Base-by-base conservation (phyloP, 2,797 vertebrate species). In the Petrocephalus sullivani region DNA sequence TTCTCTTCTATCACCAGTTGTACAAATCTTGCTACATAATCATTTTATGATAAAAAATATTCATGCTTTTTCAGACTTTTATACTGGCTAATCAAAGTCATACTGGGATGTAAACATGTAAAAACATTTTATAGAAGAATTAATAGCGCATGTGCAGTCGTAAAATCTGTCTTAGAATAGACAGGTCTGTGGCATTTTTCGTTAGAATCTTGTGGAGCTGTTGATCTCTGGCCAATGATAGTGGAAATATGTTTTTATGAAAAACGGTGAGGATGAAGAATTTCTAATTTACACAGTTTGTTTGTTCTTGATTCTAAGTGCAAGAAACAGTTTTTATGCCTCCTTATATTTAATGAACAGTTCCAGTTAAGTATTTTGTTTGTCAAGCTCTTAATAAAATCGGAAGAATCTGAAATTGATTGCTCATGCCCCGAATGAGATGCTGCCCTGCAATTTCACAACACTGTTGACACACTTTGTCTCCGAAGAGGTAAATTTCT, bases 401-500 rank as follows among this genome's bases (percentile, higher is more conserved):
- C 14, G 51, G 54, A 85, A 57, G 53, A 21, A 85, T 56, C 6
- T 85, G 51, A 56, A 57, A 54, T 56, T 56, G 75, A 82, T 82
- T 82, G 46, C 16, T 51, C 81, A 83, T 83, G 10, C 51, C 81
- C 21, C 53, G 46, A 83, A 83, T 53, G 1, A 51, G 41, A 83
- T 51, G 46, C 12, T 46, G 41, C 23, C 23, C 23, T 4, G 53
- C 83, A 84, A 56, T 84, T 57, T 57, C 83, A 86, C 56, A 58
- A 58, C 9, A 57, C 16, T 86, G 8, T 64, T 58, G 14, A 49
- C 85, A 87, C 10, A 49, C 10, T n/a, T 46, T 84, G n/a, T 57
- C 81, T 84, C 51, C 19, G 85, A 53, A 86, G 57, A 57, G 19
- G 8, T 28, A 91, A 87, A 90, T 89, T 90, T 86, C 85, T 87